Conservation (phyloP, 2,888 invertebrate species). For the Aleiodes testaceus region DNA sequence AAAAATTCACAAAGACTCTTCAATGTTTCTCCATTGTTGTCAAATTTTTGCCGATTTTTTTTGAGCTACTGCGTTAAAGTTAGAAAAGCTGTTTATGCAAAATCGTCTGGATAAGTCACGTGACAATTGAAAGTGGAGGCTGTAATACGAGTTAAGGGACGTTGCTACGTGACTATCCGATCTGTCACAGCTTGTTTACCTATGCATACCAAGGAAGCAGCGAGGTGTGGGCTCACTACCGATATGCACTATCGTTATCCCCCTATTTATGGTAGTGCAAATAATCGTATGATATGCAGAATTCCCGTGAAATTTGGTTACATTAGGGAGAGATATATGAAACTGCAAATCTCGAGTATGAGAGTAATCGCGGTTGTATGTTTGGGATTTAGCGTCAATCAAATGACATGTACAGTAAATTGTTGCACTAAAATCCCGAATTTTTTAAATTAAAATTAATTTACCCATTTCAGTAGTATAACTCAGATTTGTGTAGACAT, state of each 20-base stretch:
- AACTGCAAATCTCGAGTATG: too few relatives aligned
- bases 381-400: too few relatives aligned
- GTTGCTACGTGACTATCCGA: slow-evolving; percentile 58
- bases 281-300: background rate
- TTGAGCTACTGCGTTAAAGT: too few relatives aligned
- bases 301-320: too few relatives aligned
- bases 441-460: background rate
- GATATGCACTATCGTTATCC: slow-evolving; percentile 65
- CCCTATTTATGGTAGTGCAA: slow-evolving; percentile 59
- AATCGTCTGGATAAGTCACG: too few relatives aligned
- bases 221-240: slow-evolving; percentile 37
- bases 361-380: too few relatives aligned
- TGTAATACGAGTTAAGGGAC: slow-evolving; percentile 43
- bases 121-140: slow-evolving; percentile 7
- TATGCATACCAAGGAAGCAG: slow-evolving; percentile 39
- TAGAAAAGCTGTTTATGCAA: background rate
- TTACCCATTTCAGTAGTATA: too few relatives aligned
- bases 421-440: background rate
- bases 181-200: slow-evolving; percentile 52
- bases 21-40: too few relatives aligned
- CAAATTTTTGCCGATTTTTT: too few relatives aligned
- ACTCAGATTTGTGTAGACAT: too few relatives aligned
- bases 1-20: too few relatives aligned
- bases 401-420: background rate
- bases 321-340: too few relatives aligned